These are phyloP conservation scores for Clarias platycephalus DNA, from an alignment of 2,797 vertebrate species.

Conservation along the genomic window DNA sequence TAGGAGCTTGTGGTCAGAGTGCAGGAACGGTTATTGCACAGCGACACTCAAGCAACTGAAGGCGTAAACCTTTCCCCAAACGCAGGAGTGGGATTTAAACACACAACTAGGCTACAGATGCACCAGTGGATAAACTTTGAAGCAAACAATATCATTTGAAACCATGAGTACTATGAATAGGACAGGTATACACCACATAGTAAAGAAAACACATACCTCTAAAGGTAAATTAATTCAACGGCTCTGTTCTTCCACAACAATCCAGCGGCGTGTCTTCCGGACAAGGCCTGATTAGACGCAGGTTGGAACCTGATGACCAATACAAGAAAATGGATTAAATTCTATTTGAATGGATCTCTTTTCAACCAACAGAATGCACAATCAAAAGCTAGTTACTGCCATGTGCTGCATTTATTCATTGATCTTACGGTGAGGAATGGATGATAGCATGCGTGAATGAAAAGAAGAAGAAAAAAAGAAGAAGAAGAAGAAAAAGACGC, in stretches of 20 bases:
- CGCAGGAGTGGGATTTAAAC: neutral
- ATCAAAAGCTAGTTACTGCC: slow-evolving; percentile 3
- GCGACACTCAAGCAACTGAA: neutral
- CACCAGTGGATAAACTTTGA: neutral
- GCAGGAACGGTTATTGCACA: neutral
- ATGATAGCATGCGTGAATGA: neutral
- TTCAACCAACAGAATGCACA: neutral
- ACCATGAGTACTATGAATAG: neutral
- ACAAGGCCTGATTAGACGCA: slow-evolving; percentile 15
- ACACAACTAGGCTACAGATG: neutral
- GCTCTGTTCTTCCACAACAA: slow-evolving; percentile 9
- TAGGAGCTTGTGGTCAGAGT: neutral
- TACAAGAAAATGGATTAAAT: slow-evolving; percentile 15
- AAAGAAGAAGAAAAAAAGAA: neutral
- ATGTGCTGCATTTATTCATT: slow-evolving; percentile 4
- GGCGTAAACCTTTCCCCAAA: neutral
- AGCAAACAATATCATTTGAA: neutral
- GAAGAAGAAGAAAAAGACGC: neutral
- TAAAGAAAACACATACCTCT: slow-evolving; percentile 10
- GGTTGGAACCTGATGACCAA: slow-evolving; percentile 9
- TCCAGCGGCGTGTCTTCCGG: slow-evolving; percentile 5
- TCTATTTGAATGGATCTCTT: neutral
- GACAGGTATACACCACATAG: neutral
- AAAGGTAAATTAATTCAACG: neutral
- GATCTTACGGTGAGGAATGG: neutral